Evolutionary conservation across 2,888 invertebrate genomes (phyloP).

Genomic region (Tetramorium bicarinatum): DNA sequence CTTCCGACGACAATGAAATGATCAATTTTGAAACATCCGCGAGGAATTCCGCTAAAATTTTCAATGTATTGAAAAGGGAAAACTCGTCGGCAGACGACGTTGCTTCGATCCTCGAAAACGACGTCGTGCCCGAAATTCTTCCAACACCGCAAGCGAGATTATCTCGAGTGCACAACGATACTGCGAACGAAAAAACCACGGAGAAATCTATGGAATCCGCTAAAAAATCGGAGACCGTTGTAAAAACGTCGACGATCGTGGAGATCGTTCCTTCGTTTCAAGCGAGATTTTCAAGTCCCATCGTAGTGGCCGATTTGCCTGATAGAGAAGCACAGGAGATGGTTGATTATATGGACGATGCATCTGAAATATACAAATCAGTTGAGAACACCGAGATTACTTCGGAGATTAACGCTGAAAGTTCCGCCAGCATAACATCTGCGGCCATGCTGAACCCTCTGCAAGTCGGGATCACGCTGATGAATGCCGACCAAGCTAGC

Average conservation of each 20-base stretch:
- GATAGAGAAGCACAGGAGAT: not conserved
- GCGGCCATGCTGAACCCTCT: slow-evolving; percentile 80
- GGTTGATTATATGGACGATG: slow-evolving; percentile 24
- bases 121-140: not conserved
- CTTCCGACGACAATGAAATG: not conserved
- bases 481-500: slow-evolving; percentile 70
- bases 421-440: slow-evolving; percentile 70
- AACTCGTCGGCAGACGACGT: not conserved
- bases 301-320: slow-evolving; percentile 80
- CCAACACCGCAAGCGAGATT: not conserved
- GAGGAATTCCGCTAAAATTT: not conserved
- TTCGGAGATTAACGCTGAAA: not conserved
- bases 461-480: slow-evolving; percentile 81
- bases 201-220: not conserved
- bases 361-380: not conserved
- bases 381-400: not conserved
- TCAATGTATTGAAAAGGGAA: not conserved
- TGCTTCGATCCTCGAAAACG: slow-evolving; percentile 10
- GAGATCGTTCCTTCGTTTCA: slow-evolving; percentile 39
- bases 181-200: not conserved
- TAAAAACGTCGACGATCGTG: slow-evolving; percentile 15
- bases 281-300: slow-evolving; percentile 79
- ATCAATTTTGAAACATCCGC: not conserved
- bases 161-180: not conserved
- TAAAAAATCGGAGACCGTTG: not conserved